These are phyloP conservation scores for Channallabes apus DNA, from an alignment of 2,797 vertebrate species.

Conservation along the genomic window DNA sequence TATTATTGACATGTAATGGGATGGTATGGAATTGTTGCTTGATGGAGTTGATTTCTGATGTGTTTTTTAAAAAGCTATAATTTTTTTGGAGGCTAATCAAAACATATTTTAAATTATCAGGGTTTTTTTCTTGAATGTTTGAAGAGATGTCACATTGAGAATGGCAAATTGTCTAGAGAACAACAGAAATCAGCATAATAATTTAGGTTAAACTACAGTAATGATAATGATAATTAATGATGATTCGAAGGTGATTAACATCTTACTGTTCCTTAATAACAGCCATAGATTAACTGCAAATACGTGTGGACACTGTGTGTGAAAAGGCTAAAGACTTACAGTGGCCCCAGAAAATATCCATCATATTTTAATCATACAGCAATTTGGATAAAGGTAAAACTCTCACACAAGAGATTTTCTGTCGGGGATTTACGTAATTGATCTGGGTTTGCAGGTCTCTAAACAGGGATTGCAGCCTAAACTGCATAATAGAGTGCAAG, in stretches of 20 bases:
- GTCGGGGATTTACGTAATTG: not conserved
- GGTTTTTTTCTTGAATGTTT: not conserved
- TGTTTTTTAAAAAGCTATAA: not conserved
- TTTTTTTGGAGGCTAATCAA: not conserved
- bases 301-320: not conserved
- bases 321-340: not conserved
- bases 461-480: not conserved
- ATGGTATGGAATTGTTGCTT: not conserved
- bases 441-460: not conserved
- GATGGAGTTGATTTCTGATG: not conserved
- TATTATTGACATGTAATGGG: not conserved
- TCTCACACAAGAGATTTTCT: not conserved
- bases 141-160: not conserved
- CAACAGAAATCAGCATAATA: not conserved
- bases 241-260: not conserved
- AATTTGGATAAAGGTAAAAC: conserved; percentile 8
- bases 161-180: not conserved
- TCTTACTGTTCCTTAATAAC: not conserved
- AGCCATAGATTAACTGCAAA: not conserved
- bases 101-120: not conserved
- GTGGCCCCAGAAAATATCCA: not conserved
- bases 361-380: not conserved
- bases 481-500: not conserved
- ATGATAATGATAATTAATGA: not conserved
- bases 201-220: not conserved